A percentile compares a stretch with the other conserved stretches of the same genome.
phyloP scores from a whole-genome alignment of 2,888 invertebrate species.

The Agonopterix arenella region DNA sequence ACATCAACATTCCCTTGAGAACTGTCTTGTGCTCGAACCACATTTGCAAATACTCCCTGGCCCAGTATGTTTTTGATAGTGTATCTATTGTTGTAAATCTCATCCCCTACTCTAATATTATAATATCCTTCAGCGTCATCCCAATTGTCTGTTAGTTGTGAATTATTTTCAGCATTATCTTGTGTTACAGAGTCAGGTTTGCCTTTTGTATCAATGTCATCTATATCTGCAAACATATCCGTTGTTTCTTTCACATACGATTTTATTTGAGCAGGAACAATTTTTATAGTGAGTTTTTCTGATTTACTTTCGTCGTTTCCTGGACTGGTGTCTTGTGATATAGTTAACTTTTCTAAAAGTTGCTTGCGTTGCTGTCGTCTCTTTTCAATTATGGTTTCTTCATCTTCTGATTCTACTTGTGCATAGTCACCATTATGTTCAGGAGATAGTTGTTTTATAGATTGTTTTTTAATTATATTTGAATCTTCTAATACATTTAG shows the following conservation, averaged over 20 bases:
- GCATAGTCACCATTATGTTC: constrained; percentile 79
- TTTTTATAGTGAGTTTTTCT: constrained; percentile 13
- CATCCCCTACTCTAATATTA: constrained; percentile 93
- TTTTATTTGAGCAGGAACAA: constrained; percentile 43
- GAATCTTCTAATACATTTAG: constrained; percentile 5
- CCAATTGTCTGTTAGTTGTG: constrained; percentile 97
- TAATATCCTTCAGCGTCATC: constrained; percentile 99
- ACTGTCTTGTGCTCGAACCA: constrained; percentile 93
- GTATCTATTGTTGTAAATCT: constrained; percentile 87
- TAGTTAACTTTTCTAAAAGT: constrained; percentile 78
- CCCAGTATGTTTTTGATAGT: constrained; percentile 97
- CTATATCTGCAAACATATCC: constrained; percentile 95
- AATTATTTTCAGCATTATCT: constrained; percentile 78
- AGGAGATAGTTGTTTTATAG: constrained; percentile 32
- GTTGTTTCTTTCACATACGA: constrained; percentile 67
- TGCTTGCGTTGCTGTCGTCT: constrained; percentile 91
- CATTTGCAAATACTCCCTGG: constrained; percentile 99
- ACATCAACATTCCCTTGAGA: constrained; percentile 90
- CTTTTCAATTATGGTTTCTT: constrained; percentile 93
- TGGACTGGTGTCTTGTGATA: constrained; percentile 14
- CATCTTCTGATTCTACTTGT: constrained; percentile 83
- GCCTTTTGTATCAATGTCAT: constrained; percentile 86
- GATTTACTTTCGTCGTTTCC: not conserved
- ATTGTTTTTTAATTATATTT: constrained; percentile 15
- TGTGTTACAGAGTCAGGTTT: constrained; percentile 30